Percentiles rank a stretch among this genome's conserved stretches.
These are phyloP conservation scores for Oryctes rhinoceros DNA, from an alignment of 1,140 invertebrate genomes.

Conservation along the genomic window DNA sequence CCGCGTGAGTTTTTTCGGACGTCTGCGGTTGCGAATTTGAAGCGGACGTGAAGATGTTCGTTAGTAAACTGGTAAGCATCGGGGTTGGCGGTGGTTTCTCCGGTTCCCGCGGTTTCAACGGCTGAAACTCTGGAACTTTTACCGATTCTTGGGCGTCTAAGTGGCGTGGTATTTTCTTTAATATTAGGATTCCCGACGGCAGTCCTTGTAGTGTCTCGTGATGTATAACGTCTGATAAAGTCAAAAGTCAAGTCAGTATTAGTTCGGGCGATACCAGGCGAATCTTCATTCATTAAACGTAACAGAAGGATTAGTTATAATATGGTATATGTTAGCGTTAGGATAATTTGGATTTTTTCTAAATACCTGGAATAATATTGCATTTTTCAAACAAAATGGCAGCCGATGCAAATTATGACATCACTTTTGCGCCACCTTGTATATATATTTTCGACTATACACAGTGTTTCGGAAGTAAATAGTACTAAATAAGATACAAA, in stretches of 20 bases:
- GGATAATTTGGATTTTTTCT: too few species aligned
- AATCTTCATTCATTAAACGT: too few species aligned
- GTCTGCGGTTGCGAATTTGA: slow-evolving; percentile 17
- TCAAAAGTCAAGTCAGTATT: slow-evolving; percentile 44
- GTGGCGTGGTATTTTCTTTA: slow-evolving; percentile 52
- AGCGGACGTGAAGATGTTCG: neutral
- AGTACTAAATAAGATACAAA: too few species aligned
- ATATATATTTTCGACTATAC: too few species aligned
- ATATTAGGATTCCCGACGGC: slow-evolving; percentile 52
- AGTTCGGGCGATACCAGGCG: neutral
- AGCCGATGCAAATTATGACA: too few species aligned
- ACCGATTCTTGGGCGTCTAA: slow-evolving; percentile 25
- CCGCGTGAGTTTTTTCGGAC: neutral
- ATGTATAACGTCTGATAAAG: slow-evolving; percentile 45
- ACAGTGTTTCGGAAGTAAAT: too few species aligned
- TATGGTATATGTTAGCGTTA: too few species aligned
- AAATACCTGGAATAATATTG: too few species aligned
- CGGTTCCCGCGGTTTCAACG: slow-evolving; percentile 46
- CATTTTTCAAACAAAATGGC: too few species aligned
- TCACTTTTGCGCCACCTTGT: too few species aligned
- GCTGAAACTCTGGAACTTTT: slow-evolving; percentile 48
- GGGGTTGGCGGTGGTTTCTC: neutral
- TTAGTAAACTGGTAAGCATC: neutral
- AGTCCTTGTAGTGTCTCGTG: slow-evolving; percentile 48
- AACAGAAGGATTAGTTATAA: too few species aligned